These are phyloP conservation scores for Phyllopteryx taeniolatus DNA, from an alignment of 2,113 vertebrate species.

Conservation along the genomic window DNA sequence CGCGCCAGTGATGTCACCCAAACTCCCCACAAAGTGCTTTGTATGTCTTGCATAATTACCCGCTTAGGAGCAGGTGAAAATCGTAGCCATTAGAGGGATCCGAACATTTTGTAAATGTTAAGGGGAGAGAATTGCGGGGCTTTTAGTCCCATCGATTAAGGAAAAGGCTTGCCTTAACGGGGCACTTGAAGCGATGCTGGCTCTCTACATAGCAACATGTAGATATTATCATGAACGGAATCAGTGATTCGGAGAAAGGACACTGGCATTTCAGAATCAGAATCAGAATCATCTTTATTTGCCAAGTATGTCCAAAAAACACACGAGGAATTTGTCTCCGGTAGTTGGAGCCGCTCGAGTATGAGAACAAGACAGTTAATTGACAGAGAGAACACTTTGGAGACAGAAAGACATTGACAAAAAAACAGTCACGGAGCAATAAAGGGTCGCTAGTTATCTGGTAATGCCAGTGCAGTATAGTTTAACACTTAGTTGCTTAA, in stretches of 20 bases:
- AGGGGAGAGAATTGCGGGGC: slow-evolving; percentile 28
- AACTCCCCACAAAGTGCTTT: slow-evolving; percentile 6
- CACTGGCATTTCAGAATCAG: slow-evolving; percentile 15
- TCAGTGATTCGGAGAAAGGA: slow-evolving; percentile 43
- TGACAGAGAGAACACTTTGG: too few relatives aligned
- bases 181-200: slow-evolving; percentile 41
- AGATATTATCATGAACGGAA: slow-evolving; percentile 38
- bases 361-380: too few relatives aligned
- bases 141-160: slow-evolving; percentile 58
- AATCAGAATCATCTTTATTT: too few relatives aligned
- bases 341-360: too few relatives aligned
- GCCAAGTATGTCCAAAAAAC: too few relatives aligned
- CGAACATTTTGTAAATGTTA: slow-evolving; percentile 43
- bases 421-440: too few relatives aligned
- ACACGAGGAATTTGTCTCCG: too few relatives aligned
- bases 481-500: too few relatives aligned
- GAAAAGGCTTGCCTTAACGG: slow-evolving; percentile 60
- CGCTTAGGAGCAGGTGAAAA: slow-evolving; percentile 29
- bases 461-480: too few relatives aligned
- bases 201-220: slow-evolving; percentile 54
- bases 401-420: too few relatives aligned
- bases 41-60: slow-evolving; percentile 36
- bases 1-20: slow-evolving; percentile 16
- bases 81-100: slow-evolving; percentile 29
- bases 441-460: too few relatives aligned